Base-by-base conservation (phyloP, 2,888 invertebrate genomes). In the Dyspetes luteomarginatus region DNA sequence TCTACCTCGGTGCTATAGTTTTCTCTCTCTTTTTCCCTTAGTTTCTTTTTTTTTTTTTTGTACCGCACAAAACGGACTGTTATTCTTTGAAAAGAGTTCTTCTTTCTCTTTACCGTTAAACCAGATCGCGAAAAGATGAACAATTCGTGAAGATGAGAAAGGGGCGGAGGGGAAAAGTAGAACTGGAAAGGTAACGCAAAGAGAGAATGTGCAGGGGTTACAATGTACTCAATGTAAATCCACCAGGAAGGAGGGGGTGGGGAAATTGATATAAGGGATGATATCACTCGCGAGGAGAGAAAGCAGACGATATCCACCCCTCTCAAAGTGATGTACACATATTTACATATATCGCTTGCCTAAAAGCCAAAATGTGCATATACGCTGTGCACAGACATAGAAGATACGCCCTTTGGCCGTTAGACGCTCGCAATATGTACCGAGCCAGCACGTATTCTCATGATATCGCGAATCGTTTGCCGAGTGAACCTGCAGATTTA, bases 381-480 rank as follows among this genome's bases (percentile, higher is more conserved):
- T n/a, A n/a, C n/a, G n/a, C n/a, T n/a, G n/a, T n/a, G n/a, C n/a
- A n/a, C n/a, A n/a, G n/a, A n/a, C n/a, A n/a, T n/a, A n/a, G n/a
- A n/a, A n/a, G n/a, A n/a, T n/a, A n/a, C n/a, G n/a, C n/a, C n/a
- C n/a, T n/a, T n/a, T n/a, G n/a, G n/a, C n/a, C n/a, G 30, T 30
- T 3, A 7, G 7, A 30, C 7, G 30, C 30, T 4, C 15, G 15
- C 17, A 45, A 5, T 48, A 48, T 15, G 4, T 48, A 48, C 17
- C 15, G 5, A 45, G 50, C 26, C n/a, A 56, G 19, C 22, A 55
- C 17, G 55, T 62, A 17, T 17, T 50, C 30, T 12, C 78, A 28
- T n/a, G 62, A 67, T 62, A 68, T 81, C 62, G 62, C 62, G 55
- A 56, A 76, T 75, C 67, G 69, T 67, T 72, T 68, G 56, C 67